Conservation (phyloP, 2,888 invertebrate genomes). For the Machimus rusticus region DNA sequence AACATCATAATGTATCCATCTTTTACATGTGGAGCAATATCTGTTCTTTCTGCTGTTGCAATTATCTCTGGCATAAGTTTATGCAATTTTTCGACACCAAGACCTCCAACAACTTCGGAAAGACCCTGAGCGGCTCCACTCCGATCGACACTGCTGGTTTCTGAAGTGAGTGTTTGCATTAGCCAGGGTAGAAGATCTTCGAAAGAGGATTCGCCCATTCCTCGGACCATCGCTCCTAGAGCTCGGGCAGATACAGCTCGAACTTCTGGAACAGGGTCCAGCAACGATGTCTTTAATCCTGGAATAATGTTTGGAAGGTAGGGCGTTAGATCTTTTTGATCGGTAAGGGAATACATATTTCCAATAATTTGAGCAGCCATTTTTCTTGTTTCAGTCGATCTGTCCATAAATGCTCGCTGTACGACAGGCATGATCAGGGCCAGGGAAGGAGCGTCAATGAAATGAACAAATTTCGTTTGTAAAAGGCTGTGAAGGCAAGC, state of each 20-base stretch:
- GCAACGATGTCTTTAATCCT: constrained; percentile 90
- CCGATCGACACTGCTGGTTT: constrained; percentile 92
- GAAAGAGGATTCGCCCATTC: constrained; percentile 96
- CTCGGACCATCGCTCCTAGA: constrained; percentile 95
- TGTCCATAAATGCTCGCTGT: constrained; percentile 95
- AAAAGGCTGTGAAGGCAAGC: constrained; percentile 89
- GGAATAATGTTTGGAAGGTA: constrained; percentile 97
- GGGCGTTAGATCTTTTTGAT: constrained; percentile 97
- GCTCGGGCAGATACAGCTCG: constrained; percentile 95
- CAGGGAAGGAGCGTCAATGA: constrained; percentile 97
- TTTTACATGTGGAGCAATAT: constrained; percentile 95
- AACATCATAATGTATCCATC: constrained; percentile 99
- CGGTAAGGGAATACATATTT: constrained; percentile 98
- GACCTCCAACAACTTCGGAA: constrained; percentile 96
- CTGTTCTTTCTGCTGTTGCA: constrained; percentile 88
- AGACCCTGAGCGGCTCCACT: constrained; percentile 96
- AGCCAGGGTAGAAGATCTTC: constrained; percentile 97
- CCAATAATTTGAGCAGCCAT: constrained; percentile 99
- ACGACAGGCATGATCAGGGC: constrained; percentile 99
- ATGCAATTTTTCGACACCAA: constrained; percentile 93
- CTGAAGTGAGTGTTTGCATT: constrained; percentile 96
- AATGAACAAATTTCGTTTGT: constrained; percentile 98
- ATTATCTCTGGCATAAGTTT: constrained; percentile 98
- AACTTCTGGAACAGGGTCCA: constrained; percentile 98
- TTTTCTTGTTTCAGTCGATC: constrained; percentile 97